Evolutionary conservation across 2,888 invertebrate species (phyloP), one percentile per base, ranked within the genome.

Genomic region (Eucriotettix oculatus): DNA sequence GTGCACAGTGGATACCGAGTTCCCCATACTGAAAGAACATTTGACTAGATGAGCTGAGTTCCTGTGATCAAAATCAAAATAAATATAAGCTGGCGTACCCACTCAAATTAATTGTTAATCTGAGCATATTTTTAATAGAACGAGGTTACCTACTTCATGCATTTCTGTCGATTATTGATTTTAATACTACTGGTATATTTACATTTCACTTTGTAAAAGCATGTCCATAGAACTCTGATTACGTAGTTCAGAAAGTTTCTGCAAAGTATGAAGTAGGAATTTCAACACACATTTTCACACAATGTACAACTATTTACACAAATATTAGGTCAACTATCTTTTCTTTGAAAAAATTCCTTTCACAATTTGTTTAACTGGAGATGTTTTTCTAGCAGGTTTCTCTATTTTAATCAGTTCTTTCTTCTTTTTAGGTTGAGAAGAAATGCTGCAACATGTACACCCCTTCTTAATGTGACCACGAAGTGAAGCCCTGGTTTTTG

Each of bases 371-470:
- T 60, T 62, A 42, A 52, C 42, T 16, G 52, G 40, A n/a, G 52
- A 55, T 41, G 53, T 56, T 58, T 62, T 62, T 54, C 60, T 62
- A 2, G 29, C 14, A 5, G 60, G 43, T 44, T 63, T 63, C 29
- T 63, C 59, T 12, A 59, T 59, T 54, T 57, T 61, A 17, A 52
- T 40, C 11, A 58, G 52, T 53, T 60, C 56, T 66, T 79, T 79
- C 58, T 80, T 75, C 54, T 77, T 73, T 42, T 76, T 75, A 10
- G 80, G 76, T 5, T 78, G 76, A 1, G 80, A 77, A 0, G 77
- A 75, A 10, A 81, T 82, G 68, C 75, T 78, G 70, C 83, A 83
- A 69, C 83, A 83, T 44, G 78, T 78, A 67, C 83, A 83, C 58
- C 79, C 79, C 53, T 81, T 76, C 66, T 81, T 82, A 1, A 81